Evolutionary conservation across 1,140 invertebrate species (phyloP).

Genomic region (Hirudo medicinalis): DNA sequence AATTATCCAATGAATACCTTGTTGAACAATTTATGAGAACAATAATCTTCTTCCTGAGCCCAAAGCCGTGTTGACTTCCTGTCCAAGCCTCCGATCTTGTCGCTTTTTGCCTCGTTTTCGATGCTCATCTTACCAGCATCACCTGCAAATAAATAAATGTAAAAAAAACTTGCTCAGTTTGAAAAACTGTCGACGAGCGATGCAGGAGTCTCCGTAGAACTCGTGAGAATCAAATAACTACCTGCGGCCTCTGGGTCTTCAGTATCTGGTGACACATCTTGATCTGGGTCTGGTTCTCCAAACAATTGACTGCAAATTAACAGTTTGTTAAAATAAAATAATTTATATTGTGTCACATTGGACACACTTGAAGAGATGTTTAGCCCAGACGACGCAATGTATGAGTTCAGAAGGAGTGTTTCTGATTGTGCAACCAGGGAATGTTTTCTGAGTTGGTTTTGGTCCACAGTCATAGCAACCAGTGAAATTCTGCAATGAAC

Average conservation of each 20-base stretch:
- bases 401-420: slow-evolving; percentile 99
- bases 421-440: slow-evolving; percentile 92
- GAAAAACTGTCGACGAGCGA: too few species aligned
- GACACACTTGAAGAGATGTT: slow-evolving; percentile 89
- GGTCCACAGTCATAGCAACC: slow-evolving; percentile 95
- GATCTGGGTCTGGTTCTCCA: slow-evolving; percentile 76
- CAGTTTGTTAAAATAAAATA: neutral
- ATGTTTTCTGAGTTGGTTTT: slow-evolving; percentile 78
- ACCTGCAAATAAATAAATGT: slow-evolving; percentile 30
- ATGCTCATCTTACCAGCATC: slow-evolving; percentile 46
- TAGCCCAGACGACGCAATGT: slow-evolving; percentile 98
- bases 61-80: slow-evolving; percentile 73
- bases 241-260: slow-evolving; percentile 71
- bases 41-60: slow-evolving; percentile 69
- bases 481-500: slow-evolving; percentile 54
- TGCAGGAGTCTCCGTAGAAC: neutral
- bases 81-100: slow-evolving; percentile 53
- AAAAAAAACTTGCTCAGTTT: too few species aligned
- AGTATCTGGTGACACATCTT: slow-evolving; percentile 93
- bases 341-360: too few species aligned
- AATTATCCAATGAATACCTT: slow-evolving; percentile 37
- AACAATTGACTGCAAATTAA: slow-evolving; percentile 67
- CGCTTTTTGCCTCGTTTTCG: slow-evolving; percentile 40
- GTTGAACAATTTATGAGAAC: slow-evolving; percentile 52
- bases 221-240: slow-evolving; percentile 26